A percentile compares a stretch with the other conserved stretches of the same genome.
These are phyloP conservation scores for Cataglyphis hispanica DNA, from an alignment of 1,140 invertebrate species.

Conservation along the genomic window DNA sequence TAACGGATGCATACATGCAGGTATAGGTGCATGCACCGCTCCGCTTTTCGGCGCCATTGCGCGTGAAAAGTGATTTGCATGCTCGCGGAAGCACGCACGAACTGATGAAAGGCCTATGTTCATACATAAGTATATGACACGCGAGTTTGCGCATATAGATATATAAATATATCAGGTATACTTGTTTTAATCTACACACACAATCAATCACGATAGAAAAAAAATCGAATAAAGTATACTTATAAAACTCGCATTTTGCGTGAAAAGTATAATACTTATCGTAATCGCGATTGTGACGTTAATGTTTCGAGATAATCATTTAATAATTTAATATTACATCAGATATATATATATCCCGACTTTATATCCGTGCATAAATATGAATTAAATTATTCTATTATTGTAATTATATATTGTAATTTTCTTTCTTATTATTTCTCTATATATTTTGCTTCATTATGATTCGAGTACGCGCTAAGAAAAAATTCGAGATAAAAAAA, in stretches of 20 bases:
- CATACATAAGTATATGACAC: constrained; percentile 65
- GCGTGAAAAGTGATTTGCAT: constrained; percentile 74
- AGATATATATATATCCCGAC: not conserved
- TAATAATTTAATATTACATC: constrained; percentile 15
- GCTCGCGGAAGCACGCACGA: constrained; percentile 63
- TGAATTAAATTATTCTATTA: not conserved
- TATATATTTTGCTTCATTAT: not conserved
- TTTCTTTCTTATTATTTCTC: not conserved
- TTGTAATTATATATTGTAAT: too few species aligned
- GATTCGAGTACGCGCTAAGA: not conserved
- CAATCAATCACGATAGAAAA: constrained; percentile 16
- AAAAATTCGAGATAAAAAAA: not conserved
- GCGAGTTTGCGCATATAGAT: constrained; percentile 33
- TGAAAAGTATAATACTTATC: constrained; percentile 13
- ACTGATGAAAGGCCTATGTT: constrained; percentile 71
- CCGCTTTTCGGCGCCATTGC: constrained; percentile 65
- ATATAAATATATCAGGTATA: constrained; percentile 15
- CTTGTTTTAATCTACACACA: constrained; percentile 52
- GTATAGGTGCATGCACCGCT: constrained; percentile 40
- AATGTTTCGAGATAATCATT: constrained; percentile 7
- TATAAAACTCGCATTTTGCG: constrained; percentile 11
- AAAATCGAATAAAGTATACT: constrained; percentile 23
- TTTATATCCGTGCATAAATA: not conserved
- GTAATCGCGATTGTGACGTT: not conserved
- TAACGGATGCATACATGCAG: constrained; percentile 12